Percentiles rank a stretch among this genome's conserved stretches.
Evolutionary conservation across 1,140 invertebrate genomes (phyloP).

Genomic region (Monomorium pharaonis): DNA sequence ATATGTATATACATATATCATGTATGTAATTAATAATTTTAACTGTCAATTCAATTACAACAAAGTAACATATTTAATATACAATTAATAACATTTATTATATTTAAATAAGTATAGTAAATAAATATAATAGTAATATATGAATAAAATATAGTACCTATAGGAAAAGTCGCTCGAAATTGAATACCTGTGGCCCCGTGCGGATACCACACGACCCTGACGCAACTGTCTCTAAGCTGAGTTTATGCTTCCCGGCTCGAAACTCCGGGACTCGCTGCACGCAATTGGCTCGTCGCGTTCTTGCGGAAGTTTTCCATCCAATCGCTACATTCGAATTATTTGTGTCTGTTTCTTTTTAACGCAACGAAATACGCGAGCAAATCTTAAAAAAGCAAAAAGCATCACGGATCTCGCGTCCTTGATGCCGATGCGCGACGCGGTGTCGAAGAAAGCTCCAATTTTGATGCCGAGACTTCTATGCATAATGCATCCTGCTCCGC

Average conservation of each 20-base stretch:
- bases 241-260: conserved; percentile 80
- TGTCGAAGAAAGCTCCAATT: conserved; percentile 31
- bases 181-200: not conserved
- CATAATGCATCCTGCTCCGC: conserved; percentile 27
- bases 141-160: not conserved
- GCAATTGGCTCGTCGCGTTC: conserved; percentile 50
- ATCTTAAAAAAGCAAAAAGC: not conserved
- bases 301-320: conserved; percentile 6
- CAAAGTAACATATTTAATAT: not conserved
- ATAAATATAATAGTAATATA: too few relatives aligned
- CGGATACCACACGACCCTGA: conserved; percentile 76
- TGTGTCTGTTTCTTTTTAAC: not conserved
- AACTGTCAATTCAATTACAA: not conserved
- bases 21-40: not conserved
- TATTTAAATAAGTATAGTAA: too few relatives aligned
- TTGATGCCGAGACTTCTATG: conserved; percentile 26
- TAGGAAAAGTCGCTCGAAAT: not conserved
- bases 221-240: conserved; percentile 84
- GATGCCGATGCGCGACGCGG: not conserved
- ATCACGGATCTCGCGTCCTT: not conserved
- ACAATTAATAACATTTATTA: not conserved
- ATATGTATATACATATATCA: too few relatives aligned
- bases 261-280: conserved; percentile 46
- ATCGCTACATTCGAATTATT: not conserved
- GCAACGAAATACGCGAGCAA: not conserved